Percentiles rank a stretch among this genome's conserved stretches.
Conservation (phyloP, 2,888 invertebrate species). For the Erebia palarica region DNA sequence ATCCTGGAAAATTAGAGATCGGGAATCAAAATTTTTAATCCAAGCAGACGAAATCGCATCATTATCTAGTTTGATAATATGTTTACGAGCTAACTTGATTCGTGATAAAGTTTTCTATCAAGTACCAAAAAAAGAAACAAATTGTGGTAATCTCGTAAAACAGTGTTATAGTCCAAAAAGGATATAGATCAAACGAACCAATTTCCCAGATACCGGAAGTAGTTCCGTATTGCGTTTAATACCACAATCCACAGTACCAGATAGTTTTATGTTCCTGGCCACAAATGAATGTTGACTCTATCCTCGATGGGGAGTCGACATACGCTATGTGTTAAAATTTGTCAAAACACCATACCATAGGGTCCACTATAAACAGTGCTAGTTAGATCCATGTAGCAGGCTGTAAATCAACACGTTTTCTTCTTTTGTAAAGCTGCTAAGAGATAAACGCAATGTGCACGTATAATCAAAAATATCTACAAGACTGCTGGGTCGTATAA, state of each 20-base stretch:
- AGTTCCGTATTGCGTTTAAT: conserved; percentile 22
- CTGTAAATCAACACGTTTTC: too few relatives aligned
- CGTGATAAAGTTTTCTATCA: not conserved
- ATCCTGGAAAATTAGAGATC: too few relatives aligned
- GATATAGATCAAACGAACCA: conserved; percentile 16
- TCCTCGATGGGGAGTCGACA: not conserved
- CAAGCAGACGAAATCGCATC: too few relatives aligned
- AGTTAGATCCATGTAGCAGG: too few relatives aligned
- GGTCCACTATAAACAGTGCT: not conserved
- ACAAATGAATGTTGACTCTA: conserved; percentile 8
- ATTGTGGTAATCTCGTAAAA: conserved; percentile 6
- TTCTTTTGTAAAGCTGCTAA: too few relatives aligned
- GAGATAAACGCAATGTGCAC: too few relatives aligned
- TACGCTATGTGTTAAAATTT: not conserved
- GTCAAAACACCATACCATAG: not conserved
- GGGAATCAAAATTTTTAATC: too few relatives aligned
- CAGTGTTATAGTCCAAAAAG: not conserved
- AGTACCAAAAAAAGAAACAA: not conserved
- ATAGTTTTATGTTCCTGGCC: conserved; percentile 20
- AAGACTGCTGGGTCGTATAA: too few relatives aligned
- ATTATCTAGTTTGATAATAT: too few relatives aligned
- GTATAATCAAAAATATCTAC: too few relatives aligned
- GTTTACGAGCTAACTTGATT: not conserved
- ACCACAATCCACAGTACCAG: conserved; percentile 14
- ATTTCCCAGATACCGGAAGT: conserved; percentile 18